Conservation (phyloP, 2,797 vertebrate species). For the Myotis findleyi region DNA sequence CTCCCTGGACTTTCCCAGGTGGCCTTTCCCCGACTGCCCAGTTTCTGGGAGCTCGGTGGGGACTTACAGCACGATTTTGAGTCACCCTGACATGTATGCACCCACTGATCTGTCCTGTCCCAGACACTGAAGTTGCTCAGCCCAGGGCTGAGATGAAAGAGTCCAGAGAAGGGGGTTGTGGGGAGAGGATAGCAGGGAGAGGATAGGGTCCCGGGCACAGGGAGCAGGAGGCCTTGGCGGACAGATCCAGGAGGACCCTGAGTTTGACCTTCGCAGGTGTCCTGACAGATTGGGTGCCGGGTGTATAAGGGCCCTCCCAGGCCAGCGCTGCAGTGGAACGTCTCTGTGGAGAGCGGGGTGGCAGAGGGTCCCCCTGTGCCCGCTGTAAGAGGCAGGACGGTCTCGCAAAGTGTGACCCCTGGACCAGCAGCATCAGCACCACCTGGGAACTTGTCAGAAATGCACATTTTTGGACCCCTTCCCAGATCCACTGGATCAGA, state of each 20-base stretch:
- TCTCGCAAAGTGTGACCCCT: neutral
- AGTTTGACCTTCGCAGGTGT: neutral
- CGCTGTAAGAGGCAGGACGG: neutral
- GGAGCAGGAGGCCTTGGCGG: neutral
- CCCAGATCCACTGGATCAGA: neutral
- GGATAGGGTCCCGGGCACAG: neutral
- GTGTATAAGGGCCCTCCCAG: neutral
- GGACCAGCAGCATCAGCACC: neutral
- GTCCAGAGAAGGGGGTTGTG: neutral
- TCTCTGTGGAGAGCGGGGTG: neutral
- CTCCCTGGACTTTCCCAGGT: neutral
- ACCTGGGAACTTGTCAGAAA: neutral
- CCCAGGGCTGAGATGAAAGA: neutral
- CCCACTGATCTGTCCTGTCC: neutral
- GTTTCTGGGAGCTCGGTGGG: neutral
- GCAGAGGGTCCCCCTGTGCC: accelerated
- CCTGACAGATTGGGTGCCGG: neutral
- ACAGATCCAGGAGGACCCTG: neutral
- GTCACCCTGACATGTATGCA: neutral
- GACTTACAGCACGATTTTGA: neutral
- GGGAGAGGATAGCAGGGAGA: neutral
- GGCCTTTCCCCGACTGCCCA: neutral
- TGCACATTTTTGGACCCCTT: neutral
- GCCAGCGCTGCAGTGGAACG: neutral
- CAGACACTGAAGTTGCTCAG: neutral